Evolutionary conservation across 1,140 invertebrate genomes (phyloP).

Genomic region (Stegodyphus mimosarum): DNA sequence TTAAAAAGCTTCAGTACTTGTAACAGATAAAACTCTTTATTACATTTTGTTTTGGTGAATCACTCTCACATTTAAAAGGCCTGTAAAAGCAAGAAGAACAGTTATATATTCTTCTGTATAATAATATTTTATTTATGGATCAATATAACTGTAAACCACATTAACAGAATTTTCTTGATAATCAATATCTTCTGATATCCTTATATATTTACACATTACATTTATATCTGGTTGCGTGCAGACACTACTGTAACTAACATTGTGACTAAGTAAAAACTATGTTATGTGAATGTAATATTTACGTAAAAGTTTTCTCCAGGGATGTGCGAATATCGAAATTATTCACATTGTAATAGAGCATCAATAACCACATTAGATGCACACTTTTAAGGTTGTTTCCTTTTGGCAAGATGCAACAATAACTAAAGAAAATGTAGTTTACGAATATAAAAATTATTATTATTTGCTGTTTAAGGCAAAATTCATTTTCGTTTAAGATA

Average conservation of each 20-base stretch:
- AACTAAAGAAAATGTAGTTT: too few species aligned
- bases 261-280: conserved; percentile 52
- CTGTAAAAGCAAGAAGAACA: conserved; percentile 49
- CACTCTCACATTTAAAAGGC: conserved; percentile 47
- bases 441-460: too few species aligned
- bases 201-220: conserved; percentile 48
- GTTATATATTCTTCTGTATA: background rate
- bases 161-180: conserved; percentile 25
- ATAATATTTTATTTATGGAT: conserved; percentile 3
- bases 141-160: conserved; percentile 18
- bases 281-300: conserved; percentile 7
- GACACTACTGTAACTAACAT: conserved; percentile 40
- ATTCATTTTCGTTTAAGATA: too few species aligned
- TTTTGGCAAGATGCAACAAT: too few species aligned
- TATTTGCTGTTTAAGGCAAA: too few species aligned
- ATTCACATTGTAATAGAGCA: conserved; percentile 7
- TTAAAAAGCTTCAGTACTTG: too few species aligned
- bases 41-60: conserved; percentile 22
- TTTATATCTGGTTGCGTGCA: conserved; percentile 36
- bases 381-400: too few species aligned
- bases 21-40: conserved; percentile 28
- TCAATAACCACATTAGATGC: too few species aligned
- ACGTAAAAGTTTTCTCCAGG: conserved; percentile 24
- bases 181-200: background rate
- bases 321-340: conserved; percentile 57